Evolutionary conservation across 2,888 invertebrate species (phyloP).

Genomic region (Gari tellinella): DNA sequence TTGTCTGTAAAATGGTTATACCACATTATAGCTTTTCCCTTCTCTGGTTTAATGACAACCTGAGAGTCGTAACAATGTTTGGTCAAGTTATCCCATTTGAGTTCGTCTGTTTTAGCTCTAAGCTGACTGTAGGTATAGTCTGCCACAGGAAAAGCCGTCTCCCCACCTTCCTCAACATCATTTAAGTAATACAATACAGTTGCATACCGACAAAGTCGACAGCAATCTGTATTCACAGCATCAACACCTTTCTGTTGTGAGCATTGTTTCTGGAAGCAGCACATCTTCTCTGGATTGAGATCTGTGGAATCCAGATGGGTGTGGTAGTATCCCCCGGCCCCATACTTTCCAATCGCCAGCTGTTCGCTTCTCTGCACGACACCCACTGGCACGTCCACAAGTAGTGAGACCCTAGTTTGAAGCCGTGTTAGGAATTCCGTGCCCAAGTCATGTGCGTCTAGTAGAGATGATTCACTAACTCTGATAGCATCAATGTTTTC

Average conservation of each 20-base stretch:
- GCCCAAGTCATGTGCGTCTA: slow-evolving; percentile 17
- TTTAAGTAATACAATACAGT: slow-evolving; percentile 74
- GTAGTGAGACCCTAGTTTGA: slow-evolving; percentile 30
- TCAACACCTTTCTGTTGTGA: neutral
- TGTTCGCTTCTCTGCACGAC: slow-evolving; percentile 58
- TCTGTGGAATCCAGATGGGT: slow-evolving; percentile 64
- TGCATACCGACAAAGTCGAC: slow-evolving; percentile 51
- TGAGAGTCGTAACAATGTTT: slow-evolving; percentile 56
- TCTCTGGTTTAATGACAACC: slow-evolving; percentile 60
- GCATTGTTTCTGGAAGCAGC: slow-evolving; percentile 54
- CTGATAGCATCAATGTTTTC: slow-evolving; percentile 5
- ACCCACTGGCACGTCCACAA: slow-evolving; percentile 49
- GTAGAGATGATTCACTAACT: slow-evolving; percentile 16
- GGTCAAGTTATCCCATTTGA: slow-evolving; percentile 50
- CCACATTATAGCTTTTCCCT: slow-evolving; percentile 76
- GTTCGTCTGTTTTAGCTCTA: neutral
- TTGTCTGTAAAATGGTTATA: slow-evolving; percentile 71
- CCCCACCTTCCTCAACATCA: slow-evolving; percentile 74
- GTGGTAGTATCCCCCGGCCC: slow-evolving; percentile 62
- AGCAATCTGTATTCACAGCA: slow-evolving; percentile 27
- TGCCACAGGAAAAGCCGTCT: slow-evolving; percentile 73
- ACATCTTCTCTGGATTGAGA: slow-evolving; percentile 19
- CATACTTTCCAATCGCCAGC: slow-evolving; percentile 62
- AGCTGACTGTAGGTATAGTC: slow-evolving; percentile 24
- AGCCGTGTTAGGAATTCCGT: slow-evolving; percentile 16